Conservation (phyloP, 2,113 vertebrate species). For the Amblyornis subalaris region DNA sequence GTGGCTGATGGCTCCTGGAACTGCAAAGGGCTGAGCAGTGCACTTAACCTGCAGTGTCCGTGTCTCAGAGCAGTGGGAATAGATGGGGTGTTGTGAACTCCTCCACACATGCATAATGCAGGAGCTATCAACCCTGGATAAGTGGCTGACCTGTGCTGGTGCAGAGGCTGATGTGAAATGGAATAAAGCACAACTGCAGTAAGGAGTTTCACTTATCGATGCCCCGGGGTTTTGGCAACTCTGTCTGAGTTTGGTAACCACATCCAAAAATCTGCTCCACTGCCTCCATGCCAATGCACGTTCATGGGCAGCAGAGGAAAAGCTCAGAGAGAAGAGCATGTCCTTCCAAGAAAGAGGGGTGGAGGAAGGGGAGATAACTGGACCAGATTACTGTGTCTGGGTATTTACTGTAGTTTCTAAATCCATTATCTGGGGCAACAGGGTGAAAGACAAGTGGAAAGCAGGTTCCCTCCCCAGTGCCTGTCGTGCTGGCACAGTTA, state of each 20-base stretch:
- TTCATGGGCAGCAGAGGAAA: not conserved
- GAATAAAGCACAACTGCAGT: not conserved
- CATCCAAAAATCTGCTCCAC: not conserved
- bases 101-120: not conserved
- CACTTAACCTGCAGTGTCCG: not conserved
- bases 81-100: not conserved
- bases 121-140: not conserved
- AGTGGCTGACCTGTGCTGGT: not conserved
- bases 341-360: conserved; percentile 20
- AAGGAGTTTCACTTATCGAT: not conserved
- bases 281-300: not conserved
- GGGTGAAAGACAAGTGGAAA: conserved; percentile 59
- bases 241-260: not conserved
- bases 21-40: not conserved
- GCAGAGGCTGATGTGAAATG: not conserved
- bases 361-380: conserved; percentile 26
- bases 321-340: not conserved
- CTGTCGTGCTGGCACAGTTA: conserved; percentile 53
- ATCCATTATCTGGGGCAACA: conserved; percentile 65
- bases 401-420: conserved; percentile 50
- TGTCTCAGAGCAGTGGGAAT: not conserved
- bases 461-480: conserved; percentile 63
- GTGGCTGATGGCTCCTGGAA: not conserved
- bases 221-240: not conserved
- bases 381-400: conserved; percentile 32